Base-by-base conservation (phyloP, 2,113 vertebrate genomes). In the Podarcis muralis region DNA sequence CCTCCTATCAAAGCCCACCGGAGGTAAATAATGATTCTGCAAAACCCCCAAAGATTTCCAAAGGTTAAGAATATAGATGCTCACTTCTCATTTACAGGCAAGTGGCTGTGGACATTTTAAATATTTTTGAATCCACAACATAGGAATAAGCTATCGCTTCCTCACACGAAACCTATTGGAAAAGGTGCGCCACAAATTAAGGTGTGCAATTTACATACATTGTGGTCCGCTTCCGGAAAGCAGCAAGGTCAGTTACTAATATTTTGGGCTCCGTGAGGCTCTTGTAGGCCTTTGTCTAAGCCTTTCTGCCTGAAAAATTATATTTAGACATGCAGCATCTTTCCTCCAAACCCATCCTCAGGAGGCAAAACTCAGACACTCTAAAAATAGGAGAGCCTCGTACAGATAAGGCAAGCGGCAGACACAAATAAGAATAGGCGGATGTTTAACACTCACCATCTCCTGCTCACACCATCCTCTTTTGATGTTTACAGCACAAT, bases 401-500 rank as follows among this genome's bases (percentile, higher is more conserved):
- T 53, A 76, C 84, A 93, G 95, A 84, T 92, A 85, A 88, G 88
- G 90, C 90, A 97, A 90, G 89, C 66, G 88, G 72, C 0, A 1
- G 32, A 48, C 85, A 37, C 81, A 82, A 92, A 94, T 93, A 94
- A 93, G 74, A 95, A 92, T 75, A 92, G 90, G 90, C 87, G 0
- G 71, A 91, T 90, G 90, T 94, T 93, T 92, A 95, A 93, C 91
- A 98, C 98, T 95, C 96, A 99, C 98, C 98, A 96, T 97, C 97
- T 98, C 97, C 96, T 95, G 96, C 83, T 96, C 97, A 97, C 95
- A 97, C 96, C 96, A 97, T 97, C 94, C 92, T 96, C 96, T 95
- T 97, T 97, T 97, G 97, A 96, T 97, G 96, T 97, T 97, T 97
- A 97, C 96, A 32, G 97, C 96, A 97, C 96, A 97, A 57, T 98